Conservation (phyloP, 1,140 invertebrate genomes). For the Drosophila sturtevanti region DNA sequence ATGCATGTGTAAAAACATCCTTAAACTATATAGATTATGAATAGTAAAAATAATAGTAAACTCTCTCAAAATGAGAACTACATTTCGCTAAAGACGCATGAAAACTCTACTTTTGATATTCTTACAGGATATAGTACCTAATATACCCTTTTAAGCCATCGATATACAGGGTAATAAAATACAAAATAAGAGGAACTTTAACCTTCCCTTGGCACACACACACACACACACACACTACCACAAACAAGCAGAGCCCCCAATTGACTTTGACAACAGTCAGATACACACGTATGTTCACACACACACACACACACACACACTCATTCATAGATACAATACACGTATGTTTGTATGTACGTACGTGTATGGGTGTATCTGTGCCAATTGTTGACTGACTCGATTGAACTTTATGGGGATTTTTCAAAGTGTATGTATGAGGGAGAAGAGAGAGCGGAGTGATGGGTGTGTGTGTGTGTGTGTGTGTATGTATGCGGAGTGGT, state of each 20-base stretch:
- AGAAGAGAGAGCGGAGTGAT: not conserved
- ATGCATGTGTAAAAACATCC: too few relatives aligned
- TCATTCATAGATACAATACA: conserved; percentile 29
- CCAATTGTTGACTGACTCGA: conserved; percentile 75
- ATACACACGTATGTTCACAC: conserved; percentile 29
- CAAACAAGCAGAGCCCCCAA: conserved; percentile 42
- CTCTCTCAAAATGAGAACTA: too few relatives aligned
- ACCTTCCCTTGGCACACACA: conserved; percentile 30
- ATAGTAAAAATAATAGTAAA: too few relatives aligned
- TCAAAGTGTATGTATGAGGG: not conserved
- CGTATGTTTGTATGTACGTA: conserved; percentile 32
- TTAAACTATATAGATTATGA: too few relatives aligned
- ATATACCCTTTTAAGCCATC: not conserved
- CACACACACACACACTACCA: not conserved
- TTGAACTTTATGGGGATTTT: conserved; percentile 58
- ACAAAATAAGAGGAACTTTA: conserved; percentile 49
- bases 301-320: not conserved
- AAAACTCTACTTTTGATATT: too few relatives aligned
- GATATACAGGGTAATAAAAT: conserved; percentile 6
- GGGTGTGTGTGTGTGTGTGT: too few relatives aligned
- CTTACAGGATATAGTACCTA: not conserved
- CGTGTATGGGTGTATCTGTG: conserved; percentile 37
- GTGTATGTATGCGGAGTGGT: not conserved
- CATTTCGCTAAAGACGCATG: too few relatives aligned
- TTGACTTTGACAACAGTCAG: conserved; percentile 65